Percentiles rank a stretch among this genome's conserved stretches.
Evolutionary conservation across 2,797 vertebrate species (phyloP).

Genomic region (Staurois parvus): DNA sequence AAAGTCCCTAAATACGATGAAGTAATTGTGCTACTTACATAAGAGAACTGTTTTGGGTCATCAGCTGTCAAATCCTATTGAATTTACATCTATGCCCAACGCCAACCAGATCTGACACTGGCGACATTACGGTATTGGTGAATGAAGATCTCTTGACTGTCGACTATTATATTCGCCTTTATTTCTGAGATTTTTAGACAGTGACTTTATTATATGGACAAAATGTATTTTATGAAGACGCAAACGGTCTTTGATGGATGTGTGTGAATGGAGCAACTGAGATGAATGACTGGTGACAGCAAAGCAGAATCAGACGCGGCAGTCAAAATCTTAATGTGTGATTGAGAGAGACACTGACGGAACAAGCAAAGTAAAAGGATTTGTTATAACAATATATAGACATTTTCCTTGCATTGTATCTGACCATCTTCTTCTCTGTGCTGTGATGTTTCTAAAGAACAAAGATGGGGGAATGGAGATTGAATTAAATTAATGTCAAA

Average conservation of each 20-base stretch:
- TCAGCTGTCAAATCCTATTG: no score
- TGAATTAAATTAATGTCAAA: neutral
- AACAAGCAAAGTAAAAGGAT: neutral
- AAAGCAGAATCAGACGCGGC: neutral
- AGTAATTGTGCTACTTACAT: no score
- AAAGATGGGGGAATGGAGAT: neutral
- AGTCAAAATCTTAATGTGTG: slow-evolving; percentile 2
- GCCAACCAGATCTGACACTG: no score
- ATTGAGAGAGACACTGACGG: neutral
- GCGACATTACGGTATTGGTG: no score
- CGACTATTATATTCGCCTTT: no score
- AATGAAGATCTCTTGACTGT: no score
- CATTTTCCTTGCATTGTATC: neutral
- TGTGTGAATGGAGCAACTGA: neutral
- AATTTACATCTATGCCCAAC: no score
- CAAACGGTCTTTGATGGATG: neutral
- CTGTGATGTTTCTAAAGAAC: slow-evolving; percentile 14
- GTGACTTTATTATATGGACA: no score
- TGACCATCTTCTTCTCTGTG: neutral
- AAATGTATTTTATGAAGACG: neutral
- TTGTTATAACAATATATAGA: neutral
- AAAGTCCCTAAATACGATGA: no score
- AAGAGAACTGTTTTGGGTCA: no score
- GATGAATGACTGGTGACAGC: slow-evolving; percentile 4
- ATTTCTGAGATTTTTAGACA: no score